Conservation (phyloP, 2,113 vertebrate species). For the Malurus melanocephalus region DNA sequence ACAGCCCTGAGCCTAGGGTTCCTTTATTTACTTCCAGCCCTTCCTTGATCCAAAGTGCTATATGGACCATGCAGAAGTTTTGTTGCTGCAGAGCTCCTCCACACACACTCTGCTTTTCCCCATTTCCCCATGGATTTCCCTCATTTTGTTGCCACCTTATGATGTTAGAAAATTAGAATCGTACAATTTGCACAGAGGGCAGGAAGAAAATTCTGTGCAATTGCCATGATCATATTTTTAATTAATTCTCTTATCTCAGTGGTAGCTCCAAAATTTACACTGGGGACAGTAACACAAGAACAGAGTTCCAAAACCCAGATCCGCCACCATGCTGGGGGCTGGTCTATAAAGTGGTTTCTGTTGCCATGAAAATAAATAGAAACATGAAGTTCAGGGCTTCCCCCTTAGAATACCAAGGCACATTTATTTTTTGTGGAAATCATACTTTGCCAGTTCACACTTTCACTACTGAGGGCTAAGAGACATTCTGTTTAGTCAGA, state of each 20-base stretch:
- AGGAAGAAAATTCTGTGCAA: background rate
- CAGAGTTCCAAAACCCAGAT: background rate
- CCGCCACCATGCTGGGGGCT: background rate
- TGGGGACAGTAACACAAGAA: background rate
- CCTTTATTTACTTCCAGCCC: background rate
- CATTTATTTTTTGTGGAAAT: slow-evolving; percentile 2
- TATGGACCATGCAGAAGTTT: accelerated
- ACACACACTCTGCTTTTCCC: background rate
- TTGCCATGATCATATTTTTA: background rate
- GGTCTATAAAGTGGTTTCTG: accelerated
- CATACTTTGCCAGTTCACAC: background rate
- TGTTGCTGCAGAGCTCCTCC: background rate
- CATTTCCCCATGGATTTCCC: background rate
- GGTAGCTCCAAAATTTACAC: background rate
- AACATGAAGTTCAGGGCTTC: background rate
- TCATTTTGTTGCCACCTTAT: accelerated
- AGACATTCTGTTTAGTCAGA: slow-evolving; percentile 31
- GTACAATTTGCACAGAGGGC: too few species aligned
- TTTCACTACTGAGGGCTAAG: slow-evolving; percentile 34
- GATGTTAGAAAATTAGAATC: background rate
- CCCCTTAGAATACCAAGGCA: background rate
- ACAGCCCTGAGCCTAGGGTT: too few species aligned
- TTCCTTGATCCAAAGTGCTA: background rate
- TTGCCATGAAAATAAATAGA: background rate
- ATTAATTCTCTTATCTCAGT: background rate